A percentile compares a stretch with the other conserved stretches of the same genome.
These are phyloP conservation scores for Hymenopus coronatus DNA, from an alignment of 2,888 invertebrate genomes.

Conservation along the genomic window DNA sequence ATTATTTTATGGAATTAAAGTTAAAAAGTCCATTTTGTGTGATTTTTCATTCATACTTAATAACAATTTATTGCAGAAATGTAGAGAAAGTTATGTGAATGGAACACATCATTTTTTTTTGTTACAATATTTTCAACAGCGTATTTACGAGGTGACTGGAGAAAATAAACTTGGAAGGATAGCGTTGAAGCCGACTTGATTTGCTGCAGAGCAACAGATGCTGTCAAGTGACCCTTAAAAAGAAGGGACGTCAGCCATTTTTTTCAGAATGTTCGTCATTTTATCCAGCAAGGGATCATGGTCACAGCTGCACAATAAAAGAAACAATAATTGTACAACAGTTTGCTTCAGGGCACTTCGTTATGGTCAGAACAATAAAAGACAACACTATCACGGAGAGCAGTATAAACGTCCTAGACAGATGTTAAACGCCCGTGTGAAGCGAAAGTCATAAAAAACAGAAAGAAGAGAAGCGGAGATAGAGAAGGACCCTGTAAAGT, in stretches of 20 bases:
- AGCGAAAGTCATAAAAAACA: slow-evolving; percentile 15
- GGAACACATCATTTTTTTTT: too few species aligned
- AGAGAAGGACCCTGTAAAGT: not conserved
- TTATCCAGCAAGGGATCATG: not conserved
- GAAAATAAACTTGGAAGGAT: too few species aligned
- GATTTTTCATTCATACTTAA: too few species aligned
- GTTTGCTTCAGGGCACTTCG: not conserved
- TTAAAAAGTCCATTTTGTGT: too few species aligned
- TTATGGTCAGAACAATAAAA: not conserved
- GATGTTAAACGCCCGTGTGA: not conserved
- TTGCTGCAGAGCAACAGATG: not conserved
- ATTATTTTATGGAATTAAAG: too few species aligned
- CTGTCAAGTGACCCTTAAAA: not conserved
- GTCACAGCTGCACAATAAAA: not conserved
- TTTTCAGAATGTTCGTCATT: not conserved
- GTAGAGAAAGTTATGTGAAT: too few species aligned
- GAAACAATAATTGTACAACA: not conserved
- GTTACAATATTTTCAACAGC: too few species aligned
- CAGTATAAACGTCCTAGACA: not conserved
- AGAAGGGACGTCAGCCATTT: not conserved
- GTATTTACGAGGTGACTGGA: too few species aligned
- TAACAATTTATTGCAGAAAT: too few species aligned
- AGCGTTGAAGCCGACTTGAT: not conserved
- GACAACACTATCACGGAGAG: not conserved
- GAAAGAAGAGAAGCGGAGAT: not conserved